A percentile compares a stretch with the other conserved stretches of the same genome.
Conservation (phyloP, 23 tunicate species). For the Styela clava region DNA sequence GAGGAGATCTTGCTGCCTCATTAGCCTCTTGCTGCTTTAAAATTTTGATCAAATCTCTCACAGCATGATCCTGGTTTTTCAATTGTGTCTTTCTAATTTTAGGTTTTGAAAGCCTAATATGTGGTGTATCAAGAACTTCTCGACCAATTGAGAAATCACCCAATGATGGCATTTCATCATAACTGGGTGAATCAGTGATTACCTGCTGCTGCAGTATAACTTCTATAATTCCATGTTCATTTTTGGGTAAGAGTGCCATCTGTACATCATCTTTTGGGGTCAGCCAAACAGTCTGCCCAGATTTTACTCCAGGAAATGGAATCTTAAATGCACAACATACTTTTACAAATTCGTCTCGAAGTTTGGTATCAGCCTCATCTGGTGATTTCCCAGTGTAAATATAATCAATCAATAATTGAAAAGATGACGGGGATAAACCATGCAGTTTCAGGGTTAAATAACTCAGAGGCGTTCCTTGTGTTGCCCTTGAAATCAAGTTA, state of each 20-base stretch:
- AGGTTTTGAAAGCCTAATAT: background rate
- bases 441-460: conserved; percentile 3
- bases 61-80: background rate
- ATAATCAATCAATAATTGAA: background rate
- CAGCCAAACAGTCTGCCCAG: background rate
- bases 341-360: conserved; percentile 2
- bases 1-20: too few relatives aligned
- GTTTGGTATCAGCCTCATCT: background rate
- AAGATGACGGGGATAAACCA: background rate
- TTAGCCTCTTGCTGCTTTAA: too few relatives aligned
- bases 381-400: conserved; percentile 20
- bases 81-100: background rate
- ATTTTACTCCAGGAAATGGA: background rate
- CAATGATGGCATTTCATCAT: background rate
- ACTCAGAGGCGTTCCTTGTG: background rate
- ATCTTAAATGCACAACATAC: conserved; percentile 2
- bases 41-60: background rate
- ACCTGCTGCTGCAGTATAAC: background rate
- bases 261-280: conserved; percentile 7
- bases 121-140: background rate
- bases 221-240: conserved; percentile 4
- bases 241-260: conserved; percentile 3
- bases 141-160: background rate
- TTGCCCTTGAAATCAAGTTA: conserved; percentile 25
- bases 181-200: background rate